Evolutionary conservation across 2,888 invertebrate genomes (phyloP), one percentile per base, ranked within the genome.

Genomic region (Syritta pipiens): DNA sequence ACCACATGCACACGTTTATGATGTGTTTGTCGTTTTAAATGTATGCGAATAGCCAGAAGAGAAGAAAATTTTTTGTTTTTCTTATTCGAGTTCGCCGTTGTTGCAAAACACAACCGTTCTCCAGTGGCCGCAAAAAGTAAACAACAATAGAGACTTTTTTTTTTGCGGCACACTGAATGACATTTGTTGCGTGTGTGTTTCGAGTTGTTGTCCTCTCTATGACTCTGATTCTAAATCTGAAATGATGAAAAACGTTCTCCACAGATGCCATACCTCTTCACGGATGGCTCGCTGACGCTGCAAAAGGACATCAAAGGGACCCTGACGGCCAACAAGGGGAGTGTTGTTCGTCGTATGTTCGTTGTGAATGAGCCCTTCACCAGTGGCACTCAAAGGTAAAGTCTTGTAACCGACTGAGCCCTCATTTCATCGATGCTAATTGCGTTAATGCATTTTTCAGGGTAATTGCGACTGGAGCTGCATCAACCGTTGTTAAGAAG

Each of bases 211-310:
- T n/a, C n/a, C n/a, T n/a, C n/a, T n/a, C n/a, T n/a, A n/a, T n/a
- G n/a, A n/a, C n/a, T n/a, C n/a, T n/a, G n/a, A n/a, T n/a, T n/a
- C n/a, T n/a, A n/a, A n/a, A n/a, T 3, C 3, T 51, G 6, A 53
- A 2, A 22, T 20, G 3, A 22, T 14, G 4, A 51, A 44, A 17
- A 67, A n/a, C n/a, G n/a, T n/a, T n/a, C n/a, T 37, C 19, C 28
- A 60, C 83, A 89, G 89, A 88, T 89, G 89, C 89, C 89, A 83
- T 89, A 89, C 84, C 83, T 89, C 81, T 84, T 87, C 85, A 86
- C 89, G 81, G 89, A 89, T 86, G 89, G 89, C 81, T 86, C 88
- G 49, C 84, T 89, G 83, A 87, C 89, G 67, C 86, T 89, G 51
- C 89, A 89, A 83, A 89, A 89, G 84, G 89, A 89, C 83, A 85